phyloP scores from a whole-genome alignment of 2,888 invertebrate genomes.

The Pyralis farinalis region DNA sequence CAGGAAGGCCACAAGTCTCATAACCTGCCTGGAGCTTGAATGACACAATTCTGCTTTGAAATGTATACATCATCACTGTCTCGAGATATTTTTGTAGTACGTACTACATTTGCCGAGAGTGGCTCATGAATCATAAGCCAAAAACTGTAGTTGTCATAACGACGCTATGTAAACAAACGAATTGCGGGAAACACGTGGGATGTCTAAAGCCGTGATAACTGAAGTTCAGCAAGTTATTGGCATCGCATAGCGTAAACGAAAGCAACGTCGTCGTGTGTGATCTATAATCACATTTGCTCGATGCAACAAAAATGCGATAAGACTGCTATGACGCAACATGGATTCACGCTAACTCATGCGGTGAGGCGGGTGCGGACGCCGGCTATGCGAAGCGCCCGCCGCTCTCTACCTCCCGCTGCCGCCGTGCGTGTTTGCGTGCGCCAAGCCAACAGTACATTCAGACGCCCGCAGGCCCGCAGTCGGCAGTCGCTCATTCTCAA shows the following conservation, averaged over 20 bases:
- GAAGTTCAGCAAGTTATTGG: background rate
- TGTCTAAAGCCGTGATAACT: too few relatives aligned
- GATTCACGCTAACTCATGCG: conserved; percentile 2
- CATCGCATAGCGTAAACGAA: background rate
- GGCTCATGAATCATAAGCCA: background rate
- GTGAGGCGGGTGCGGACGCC: background rate
- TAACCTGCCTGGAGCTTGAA: too few relatives aligned
- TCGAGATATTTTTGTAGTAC: background rate
- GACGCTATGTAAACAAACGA: background rate
- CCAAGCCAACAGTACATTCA: background rate
- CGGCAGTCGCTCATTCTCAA: conserved; percentile 56
- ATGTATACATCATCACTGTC: too few relatives aligned
- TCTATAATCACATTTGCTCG: background rate
- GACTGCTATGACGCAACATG: conserved; percentile 7
- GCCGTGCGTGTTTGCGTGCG: conserved; percentile 3
- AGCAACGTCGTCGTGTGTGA: background rate
- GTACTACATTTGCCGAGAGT: background rate
- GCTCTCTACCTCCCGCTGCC: background rate
- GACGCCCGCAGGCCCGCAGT: conserved; percentile 7
- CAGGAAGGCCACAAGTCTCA: too few relatives aligned
- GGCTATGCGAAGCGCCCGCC: background rate
- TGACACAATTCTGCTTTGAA: too few relatives aligned
- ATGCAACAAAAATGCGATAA: conserved; percentile 5
- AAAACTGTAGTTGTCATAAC: background rate
- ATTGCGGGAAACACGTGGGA: background rate